Evolutionary conservation across 2,888 invertebrate genomes (phyloP).

Genomic region (Melolontha melolontha): DNA sequence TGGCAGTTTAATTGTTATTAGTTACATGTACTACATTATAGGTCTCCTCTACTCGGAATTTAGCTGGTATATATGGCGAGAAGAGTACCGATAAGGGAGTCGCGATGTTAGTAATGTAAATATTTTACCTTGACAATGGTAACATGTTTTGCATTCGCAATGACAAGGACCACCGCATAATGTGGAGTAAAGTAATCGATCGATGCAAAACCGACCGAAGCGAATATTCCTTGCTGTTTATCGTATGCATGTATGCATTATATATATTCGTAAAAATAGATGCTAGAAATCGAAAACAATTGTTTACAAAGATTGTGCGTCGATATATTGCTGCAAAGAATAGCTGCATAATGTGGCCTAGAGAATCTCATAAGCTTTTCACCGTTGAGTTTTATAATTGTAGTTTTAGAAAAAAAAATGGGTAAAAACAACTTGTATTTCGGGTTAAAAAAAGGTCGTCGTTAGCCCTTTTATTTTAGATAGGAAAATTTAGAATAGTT

Average conservation of each 20-base stretch:
- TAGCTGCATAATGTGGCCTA: no score
- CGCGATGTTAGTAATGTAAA: conserved; percentile 20
- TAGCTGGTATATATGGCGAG: neutral
- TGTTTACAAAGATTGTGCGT: no score
- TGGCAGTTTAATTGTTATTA: conserved; percentile 10
- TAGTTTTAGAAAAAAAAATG: no score
- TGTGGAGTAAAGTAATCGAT: neutral
- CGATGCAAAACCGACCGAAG: neutral
- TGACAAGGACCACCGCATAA: conserved; percentile 7
- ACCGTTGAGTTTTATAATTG: no score
- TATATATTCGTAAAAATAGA: no score
- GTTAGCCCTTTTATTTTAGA: no score
- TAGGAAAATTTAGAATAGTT: no score
- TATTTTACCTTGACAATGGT: conserved; percentile 10
- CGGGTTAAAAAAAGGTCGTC: no score
- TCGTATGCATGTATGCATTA: neutral
- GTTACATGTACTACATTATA: conserved; percentile 7
- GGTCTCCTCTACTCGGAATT: conserved; percentile 9
- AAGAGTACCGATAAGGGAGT: conserved; percentile 17
- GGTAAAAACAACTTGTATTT: no score
- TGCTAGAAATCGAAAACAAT: no score
- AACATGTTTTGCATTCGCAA: conserved; percentile 13
- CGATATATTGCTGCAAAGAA: no score
- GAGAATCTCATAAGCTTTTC: no score
- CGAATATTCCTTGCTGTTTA: neutral